phyloP scores from a whole-genome alignment of 2,113 vertebrate genomes.

The Felis chaus region DNA sequence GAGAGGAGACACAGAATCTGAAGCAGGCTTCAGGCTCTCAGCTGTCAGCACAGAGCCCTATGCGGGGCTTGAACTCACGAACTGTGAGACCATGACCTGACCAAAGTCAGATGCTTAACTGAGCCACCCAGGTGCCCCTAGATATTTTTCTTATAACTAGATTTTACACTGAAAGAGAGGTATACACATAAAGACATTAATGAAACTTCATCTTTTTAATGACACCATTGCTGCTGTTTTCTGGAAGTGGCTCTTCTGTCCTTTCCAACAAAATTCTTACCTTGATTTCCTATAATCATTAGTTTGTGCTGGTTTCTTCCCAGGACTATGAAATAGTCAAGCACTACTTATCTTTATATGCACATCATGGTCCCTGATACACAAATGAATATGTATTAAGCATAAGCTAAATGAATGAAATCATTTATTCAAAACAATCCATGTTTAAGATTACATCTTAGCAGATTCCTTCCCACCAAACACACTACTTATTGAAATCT shows the following conservation, averaged over 20 bases:
- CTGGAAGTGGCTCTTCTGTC: background rate
- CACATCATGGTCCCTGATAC: background rate
- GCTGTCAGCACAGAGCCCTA: no score
- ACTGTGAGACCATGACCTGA: no score
- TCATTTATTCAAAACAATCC: background rate
- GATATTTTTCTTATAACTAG: background rate
- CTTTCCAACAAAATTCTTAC: constrained; percentile 38
- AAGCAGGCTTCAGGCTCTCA: no score
- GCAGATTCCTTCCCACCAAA: background rate
- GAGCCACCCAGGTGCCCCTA: no score
- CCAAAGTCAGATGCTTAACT: no score
- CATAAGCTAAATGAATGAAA: background rate
- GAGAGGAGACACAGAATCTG: no score
- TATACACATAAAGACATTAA: background rate
- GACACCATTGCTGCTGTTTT: background rate
- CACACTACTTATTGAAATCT: background rate
- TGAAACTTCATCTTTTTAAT: constrained; percentile 1
- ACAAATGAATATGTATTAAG: background rate
- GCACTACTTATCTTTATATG: background rate
- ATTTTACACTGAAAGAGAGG: background rate
- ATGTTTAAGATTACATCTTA: background rate
- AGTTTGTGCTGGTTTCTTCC: background rate
- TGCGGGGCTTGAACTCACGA: no score
- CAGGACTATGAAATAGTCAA: background rate
- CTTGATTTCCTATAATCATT: background rate